phyloP scores from a whole-genome alignment of 2,888 invertebrate genomes.

The Lapara coniferarum region DNA sequence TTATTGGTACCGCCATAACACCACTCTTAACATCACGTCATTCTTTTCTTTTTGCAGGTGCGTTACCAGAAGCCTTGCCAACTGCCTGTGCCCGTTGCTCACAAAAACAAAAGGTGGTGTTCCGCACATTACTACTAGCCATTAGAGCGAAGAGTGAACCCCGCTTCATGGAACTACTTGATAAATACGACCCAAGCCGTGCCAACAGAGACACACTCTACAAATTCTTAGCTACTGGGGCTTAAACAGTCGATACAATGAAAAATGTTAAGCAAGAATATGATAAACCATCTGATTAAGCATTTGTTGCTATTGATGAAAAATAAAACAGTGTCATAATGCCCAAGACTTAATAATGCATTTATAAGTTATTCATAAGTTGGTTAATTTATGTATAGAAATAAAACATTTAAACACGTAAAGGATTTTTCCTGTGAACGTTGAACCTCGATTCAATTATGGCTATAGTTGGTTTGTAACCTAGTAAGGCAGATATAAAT shows the following conservation, averaged over 20 bases:
- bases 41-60: conserved; percentile 75
- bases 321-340: conserved; percentile 11
- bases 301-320: background rate
- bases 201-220: conserved; percentile 86
- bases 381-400: conserved; percentile 29
- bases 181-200: conserved; percentile 88
- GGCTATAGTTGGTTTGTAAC: conserved; percentile 26
- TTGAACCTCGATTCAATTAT: background rate
- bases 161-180: conserved; percentile 86
- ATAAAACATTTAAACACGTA: conserved; percentile 20
- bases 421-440: conserved; percentile 25
- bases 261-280: background rate
- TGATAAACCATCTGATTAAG: background rate
- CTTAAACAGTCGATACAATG: conserved; percentile 54
- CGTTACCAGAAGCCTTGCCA: conserved; percentile 87
- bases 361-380: conserved; percentile 40
- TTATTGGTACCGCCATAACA: too few relatives aligned
- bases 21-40: background rate
- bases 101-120: conserved; percentile 84
- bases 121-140: conserved; percentile 85
- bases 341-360: conserved; percentile 35
- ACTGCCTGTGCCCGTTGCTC: conserved; percentile 87
- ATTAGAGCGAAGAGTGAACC: conserved; percentile 87
- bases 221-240: conserved; percentile 73
- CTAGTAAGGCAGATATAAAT: conserved; percentile 31